phyloP scores from a whole-genome alignment of 2,888 invertebrate species.

The Hypena proboscidalis region DNA sequence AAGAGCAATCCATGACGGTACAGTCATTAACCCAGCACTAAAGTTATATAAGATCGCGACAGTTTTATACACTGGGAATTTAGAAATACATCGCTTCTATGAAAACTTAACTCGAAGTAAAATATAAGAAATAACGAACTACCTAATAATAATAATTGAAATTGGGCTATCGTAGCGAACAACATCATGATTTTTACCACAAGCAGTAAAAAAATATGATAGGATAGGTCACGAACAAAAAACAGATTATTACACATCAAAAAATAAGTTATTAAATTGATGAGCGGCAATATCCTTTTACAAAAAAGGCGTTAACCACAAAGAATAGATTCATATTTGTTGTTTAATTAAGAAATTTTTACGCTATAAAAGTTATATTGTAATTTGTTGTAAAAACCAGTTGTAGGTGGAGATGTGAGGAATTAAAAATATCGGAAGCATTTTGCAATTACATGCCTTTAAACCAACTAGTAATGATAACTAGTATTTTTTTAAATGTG shows the following conservation, averaged over 20 bases:
- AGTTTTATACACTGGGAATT: constrained; percentile 39
- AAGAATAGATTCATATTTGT: constrained; percentile 72
- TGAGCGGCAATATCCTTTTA: constrained; percentile 73
- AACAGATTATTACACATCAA: constrained; percentile 66
- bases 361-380: constrained; percentile 70
- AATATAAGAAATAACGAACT: background rate
- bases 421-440: constrained; percentile 59
- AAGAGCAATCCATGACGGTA: constrained; percentile 37
- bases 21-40: constrained; percentile 45
- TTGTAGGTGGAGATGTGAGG: constrained; percentile 36
- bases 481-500: background rate
- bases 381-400: constrained; percentile 51
- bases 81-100: constrained; percentile 16
- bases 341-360: constrained; percentile 80
- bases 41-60: constrained; percentile 42
- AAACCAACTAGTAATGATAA: background rate
- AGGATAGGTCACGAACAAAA: constrained; percentile 41
- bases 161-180: constrained; percentile 19
- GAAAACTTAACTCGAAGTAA: background rate
- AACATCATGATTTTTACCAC: constrained; percentile 27
- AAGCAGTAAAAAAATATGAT: constrained; percentile 33
- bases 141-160: constrained; percentile 2
- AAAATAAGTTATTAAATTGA: constrained; percentile 74
- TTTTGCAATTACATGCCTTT: background rate
- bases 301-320: constrained; percentile 75